These are phyloP conservation scores for Gephyroberyx darwinii DNA, from an alignment of 2,797 vertebrate genomes.

Conservation along the genomic window DNA sequence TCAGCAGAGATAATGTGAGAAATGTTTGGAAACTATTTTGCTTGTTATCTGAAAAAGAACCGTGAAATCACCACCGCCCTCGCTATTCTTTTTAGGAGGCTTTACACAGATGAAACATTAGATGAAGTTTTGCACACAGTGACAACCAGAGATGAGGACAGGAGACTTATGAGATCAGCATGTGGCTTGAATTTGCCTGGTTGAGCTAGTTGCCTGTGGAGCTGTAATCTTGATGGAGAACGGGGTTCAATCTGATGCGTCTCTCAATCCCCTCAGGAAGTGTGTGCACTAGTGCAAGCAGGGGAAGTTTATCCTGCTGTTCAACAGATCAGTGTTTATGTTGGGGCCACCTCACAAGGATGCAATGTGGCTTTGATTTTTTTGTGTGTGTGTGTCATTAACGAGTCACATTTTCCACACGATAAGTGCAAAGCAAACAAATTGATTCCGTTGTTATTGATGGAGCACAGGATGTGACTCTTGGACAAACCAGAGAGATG, in stretches of 20 bases:
- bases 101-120: background rate
- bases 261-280: constrained; percentile 73
- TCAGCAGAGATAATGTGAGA: background rate
- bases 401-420: constrained; percentile 70
- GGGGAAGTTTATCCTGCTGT: constrained; percentile 76
- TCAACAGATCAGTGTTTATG: constrained; percentile 76
- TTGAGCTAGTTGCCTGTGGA: constrained; percentile 28
- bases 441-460: constrained; percentile 60
- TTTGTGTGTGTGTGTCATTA: constrained; percentile 50
- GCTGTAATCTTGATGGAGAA: constrained; percentile 44
- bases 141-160: constrained; percentile 13
- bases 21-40: background rate
- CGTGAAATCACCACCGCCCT: background rate
- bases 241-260: constrained; percentile 55
- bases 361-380: constrained; percentile 49
- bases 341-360: constrained; percentile 66
- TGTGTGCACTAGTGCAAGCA: constrained; percentile 72
- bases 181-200: constrained; percentile 62
- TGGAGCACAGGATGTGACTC: constrained; percentile 59
- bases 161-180: constrained; percentile 31
- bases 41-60: no score
- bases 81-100: background rate
- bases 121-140: background rate
- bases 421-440: constrained; percentile 73
- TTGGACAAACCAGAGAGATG: constrained; percentile 31